phyloP scores from a whole-genome alignment of 2,113 vertebrate genomes.

The Upupa epops region DNA sequence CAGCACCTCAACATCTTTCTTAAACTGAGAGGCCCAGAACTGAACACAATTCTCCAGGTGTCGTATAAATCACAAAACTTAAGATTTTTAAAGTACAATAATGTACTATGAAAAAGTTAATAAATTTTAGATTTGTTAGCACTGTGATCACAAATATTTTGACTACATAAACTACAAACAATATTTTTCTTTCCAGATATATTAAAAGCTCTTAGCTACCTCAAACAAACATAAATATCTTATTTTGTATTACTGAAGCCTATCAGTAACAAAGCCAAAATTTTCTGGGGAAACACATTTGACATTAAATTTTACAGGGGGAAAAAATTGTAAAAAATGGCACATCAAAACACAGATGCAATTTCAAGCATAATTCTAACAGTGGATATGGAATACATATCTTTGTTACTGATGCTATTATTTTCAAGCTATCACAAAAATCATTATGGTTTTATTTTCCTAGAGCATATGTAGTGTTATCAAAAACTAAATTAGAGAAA shows the following conservation, averaged over 20 bases:
- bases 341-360: not conserved
- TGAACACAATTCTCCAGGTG: too few species aligned
- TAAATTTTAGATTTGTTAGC: not conserved
- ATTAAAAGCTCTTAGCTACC: not conserved
- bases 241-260: not conserved
- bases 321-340: not conserved
- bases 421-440: not conserved
- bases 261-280: not conserved
- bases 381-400: not conserved
- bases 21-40: too few species aligned
- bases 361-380: not conserved
- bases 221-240: not conserved
- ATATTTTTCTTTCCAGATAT: not conserved
- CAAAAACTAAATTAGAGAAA: not conserved
- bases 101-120: not conserved
- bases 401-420: not conserved
- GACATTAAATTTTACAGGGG: not conserved
- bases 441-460: too few species aligned
- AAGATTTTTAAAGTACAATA: not conserved
- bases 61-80: not conserved
- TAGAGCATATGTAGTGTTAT: not conserved
- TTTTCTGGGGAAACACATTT: not conserved
- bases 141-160: not conserved
- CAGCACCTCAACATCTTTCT: too few species aligned
- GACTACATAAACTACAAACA: not conserved